Evolutionary conservation across 2,797 vertebrate species (phyloP).

Genomic region (Aphelocoma californica): DNA sequence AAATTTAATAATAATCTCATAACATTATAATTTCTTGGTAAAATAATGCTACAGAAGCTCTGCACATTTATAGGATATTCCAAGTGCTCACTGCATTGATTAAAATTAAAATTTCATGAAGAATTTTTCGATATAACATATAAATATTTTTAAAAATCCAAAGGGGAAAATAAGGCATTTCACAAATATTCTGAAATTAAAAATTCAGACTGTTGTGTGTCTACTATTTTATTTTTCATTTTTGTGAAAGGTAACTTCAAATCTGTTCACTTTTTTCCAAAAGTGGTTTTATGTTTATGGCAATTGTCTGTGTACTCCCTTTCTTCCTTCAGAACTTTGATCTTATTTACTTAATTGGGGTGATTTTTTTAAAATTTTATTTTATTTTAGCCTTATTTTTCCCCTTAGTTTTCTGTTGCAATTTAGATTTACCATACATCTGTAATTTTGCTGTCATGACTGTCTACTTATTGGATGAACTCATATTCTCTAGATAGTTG

Average conservation of each 20-base stretch:
- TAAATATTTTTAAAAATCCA: rapidly evolving
- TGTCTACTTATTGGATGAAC: not conserved
- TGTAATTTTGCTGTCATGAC: not conserved
- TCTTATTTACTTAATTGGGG: not conserved
- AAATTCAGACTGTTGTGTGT: not conserved
- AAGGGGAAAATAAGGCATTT: rapidly evolving
- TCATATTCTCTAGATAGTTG: not conserved
- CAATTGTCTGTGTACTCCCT: not conserved
- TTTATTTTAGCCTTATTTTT: not conserved
- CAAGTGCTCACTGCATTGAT: rapidly evolving
- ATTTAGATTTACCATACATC: not conserved
- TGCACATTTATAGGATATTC: not conserved
- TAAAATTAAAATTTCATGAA: not conserved
- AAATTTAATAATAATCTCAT: not conserved
- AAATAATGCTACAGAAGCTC: not conserved
- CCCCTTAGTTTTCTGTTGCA: not conserved
- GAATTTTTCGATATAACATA: not conserved
- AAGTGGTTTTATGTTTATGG: not conserved
- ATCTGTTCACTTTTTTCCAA: not conserved
- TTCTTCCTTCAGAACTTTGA: not conserved
- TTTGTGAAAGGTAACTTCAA: not conserved
- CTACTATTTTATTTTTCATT: not conserved
- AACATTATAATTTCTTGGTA: not conserved
- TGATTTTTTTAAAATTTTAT: not conserved
- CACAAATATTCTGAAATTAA: not conserved